Conservation (phyloP, 2,797 vertebrate species). For the Diplodus sargus region DNA sequence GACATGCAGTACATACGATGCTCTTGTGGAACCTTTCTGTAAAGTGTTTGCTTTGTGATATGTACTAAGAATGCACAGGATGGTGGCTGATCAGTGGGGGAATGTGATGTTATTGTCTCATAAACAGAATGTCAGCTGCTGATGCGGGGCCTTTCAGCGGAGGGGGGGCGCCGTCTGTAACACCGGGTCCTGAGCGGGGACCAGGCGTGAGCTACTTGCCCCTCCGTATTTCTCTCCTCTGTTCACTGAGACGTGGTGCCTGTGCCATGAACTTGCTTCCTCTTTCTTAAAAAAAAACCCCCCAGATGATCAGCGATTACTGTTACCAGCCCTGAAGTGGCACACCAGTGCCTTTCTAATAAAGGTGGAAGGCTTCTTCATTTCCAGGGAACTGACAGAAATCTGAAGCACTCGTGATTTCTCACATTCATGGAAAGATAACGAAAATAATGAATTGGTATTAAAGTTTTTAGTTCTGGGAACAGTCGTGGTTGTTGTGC, state of each 20-base stretch:
- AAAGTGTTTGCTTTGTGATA: conserved; percentile 2
- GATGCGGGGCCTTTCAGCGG: not conserved
- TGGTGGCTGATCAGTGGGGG: not conserved
- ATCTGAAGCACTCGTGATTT: not conserved
- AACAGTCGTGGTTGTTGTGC: not conserved
- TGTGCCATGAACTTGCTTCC: not conserved
- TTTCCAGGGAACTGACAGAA: not conserved
- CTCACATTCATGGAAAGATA: not conserved
- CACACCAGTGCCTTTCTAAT: not conserved
- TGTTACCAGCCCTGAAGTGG: not conserved
- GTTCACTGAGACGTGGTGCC: not conserved
- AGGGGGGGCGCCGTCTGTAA: not conserved
- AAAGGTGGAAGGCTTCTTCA: not conserved
- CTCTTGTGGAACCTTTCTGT: conserved; percentile 2
- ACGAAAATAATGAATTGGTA: not conserved
- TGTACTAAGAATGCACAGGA: not conserved
- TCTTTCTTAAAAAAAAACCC: not conserved
- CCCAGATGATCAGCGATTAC: not conserved
- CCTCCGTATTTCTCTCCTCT: not conserved
- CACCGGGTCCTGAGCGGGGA: not conserved
- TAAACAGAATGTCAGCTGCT: not conserved
- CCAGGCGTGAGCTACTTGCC: not conserved
- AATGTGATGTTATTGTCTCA: not conserved
- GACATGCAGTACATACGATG: not conserved
- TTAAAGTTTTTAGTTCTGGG: not conserved